phyloP scores from a whole-genome alignment of 2,888 invertebrate species.

The Zygaena filipendulae region DNA sequence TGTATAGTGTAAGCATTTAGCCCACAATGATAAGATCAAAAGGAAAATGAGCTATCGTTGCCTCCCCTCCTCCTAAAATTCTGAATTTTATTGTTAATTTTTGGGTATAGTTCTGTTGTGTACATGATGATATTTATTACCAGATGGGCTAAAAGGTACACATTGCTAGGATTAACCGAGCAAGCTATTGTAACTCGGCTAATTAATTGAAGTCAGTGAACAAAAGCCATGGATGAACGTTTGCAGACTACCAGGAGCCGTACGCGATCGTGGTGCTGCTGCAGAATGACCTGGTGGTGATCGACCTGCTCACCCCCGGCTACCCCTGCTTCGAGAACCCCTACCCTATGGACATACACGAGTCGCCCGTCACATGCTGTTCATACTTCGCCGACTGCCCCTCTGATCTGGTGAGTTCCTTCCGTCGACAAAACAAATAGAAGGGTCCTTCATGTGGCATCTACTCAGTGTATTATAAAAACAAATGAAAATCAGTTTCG shows the following conservation, averaged over 20 bases:
- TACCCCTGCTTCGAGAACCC: conserved; percentile 99
- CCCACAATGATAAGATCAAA: too few species aligned
- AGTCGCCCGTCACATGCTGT: conserved; percentile 97
- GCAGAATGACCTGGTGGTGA: conserved; percentile 97
- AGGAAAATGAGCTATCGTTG: too few species aligned
- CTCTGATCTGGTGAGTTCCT: conserved; percentile 83
- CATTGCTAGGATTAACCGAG: too few species aligned
- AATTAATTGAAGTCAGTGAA: not conserved
- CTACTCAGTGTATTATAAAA: not conserved
- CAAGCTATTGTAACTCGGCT: not conserved
- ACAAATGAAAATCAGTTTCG: too few species aligned
- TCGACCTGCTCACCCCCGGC: conserved; percentile 94
- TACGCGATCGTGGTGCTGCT: conserved; percentile 97
- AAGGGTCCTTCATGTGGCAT: not conserved
- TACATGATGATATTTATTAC: too few species aligned
- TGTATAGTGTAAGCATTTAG: too few species aligned
- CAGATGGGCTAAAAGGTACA: too few species aligned
- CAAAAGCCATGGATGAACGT: not conserved
- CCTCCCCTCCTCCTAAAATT: too few species aligned
- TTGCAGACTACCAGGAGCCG: conserved; percentile 95
- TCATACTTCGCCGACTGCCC: conserved; percentile 98
- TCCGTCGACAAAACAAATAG: too few species aligned
- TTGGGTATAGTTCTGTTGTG: too few species aligned
- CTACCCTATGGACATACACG: conserved; percentile 99
- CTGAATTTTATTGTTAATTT: too few species aligned